A percentile compares a stretch with the other conserved stretches of the same genome.
These are phyloP conservation scores for Polylopha cassiicola DNA, from an alignment of 2,888 invertebrate species.

Conservation along the genomic window DNA sequence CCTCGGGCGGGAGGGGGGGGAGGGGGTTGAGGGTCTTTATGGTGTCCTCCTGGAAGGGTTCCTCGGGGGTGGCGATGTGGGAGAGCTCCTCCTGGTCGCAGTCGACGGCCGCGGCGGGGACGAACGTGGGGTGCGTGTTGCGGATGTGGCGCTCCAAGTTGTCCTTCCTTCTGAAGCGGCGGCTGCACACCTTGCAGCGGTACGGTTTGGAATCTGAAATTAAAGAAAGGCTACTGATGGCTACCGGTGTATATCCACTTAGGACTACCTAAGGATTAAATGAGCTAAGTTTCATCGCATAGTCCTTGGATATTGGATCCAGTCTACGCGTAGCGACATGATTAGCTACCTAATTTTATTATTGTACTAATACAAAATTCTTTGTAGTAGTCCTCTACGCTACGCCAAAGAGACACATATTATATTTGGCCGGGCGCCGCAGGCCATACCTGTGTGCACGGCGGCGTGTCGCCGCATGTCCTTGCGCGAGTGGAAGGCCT, in stretches of 20 bases:
- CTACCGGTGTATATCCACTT: background rate
- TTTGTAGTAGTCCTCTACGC: too few species aligned
- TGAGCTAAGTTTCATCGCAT: too few species aligned
- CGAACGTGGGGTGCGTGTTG: slow-evolving; percentile 82
- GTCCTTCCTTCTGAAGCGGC: slow-evolving; percentile 85
- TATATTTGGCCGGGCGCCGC: too few species aligned
- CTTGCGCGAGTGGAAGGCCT: slow-evolving; percentile 81
- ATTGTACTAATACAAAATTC: too few species aligned
- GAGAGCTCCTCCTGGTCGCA: slow-evolving; percentile 50
- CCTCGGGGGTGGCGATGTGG: slow-evolving; percentile 15
- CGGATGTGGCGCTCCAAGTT: slow-evolving; percentile 86
- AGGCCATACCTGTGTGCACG: slow-evolving; percentile 38
- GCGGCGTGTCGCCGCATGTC: slow-evolving; percentile 83
- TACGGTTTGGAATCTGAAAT: slow-evolving; percentile 81
- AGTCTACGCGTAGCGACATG: too few species aligned
- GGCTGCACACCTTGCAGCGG: slow-evolving; percentile 83
- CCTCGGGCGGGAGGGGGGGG: slow-evolving; percentile 55
- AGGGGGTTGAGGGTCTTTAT: slow-evolving; percentile 57
- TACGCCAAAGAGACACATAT: too few species aligned
- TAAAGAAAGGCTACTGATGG: slow-evolving; percentile 15
- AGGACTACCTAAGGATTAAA: background rate
- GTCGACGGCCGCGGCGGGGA: slow-evolving; percentile 49
- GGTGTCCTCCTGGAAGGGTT: slow-evolving; percentile 36
- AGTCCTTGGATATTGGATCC: too few species aligned
- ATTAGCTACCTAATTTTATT: too few species aligned